phyloP scores from a whole-genome alignment of 1,140 invertebrate genomes.

The Hypothenemus hampei region DNA sequence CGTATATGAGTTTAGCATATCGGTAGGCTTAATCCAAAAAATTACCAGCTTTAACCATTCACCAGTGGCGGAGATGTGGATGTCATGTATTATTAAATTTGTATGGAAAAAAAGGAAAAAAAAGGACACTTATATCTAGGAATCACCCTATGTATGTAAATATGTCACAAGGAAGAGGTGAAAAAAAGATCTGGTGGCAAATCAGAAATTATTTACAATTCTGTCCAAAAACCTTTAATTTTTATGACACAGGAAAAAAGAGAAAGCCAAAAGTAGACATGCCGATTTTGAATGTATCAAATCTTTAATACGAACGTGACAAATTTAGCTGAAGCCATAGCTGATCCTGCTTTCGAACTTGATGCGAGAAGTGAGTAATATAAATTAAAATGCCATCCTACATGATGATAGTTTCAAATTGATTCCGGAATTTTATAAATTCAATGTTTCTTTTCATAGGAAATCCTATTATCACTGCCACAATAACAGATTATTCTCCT shows the following conservation, averaged over 20 bases:
- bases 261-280: conserved; percentile 97
- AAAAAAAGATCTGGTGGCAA: conserved; percentile 86
- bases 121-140: no score
- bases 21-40: no score
- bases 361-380: conserved; percentile 53
- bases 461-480: conserved; percentile 32
- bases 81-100: no score
- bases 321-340: conserved; percentile 87
- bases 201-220: conserved; percentile 97
- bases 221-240: conserved; percentile 98
- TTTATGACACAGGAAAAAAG: conserved; percentile 99
- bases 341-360: conserved; percentile 70
- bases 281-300: conserved; percentile 98
- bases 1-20: no score
- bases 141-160: no score
- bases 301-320: conserved; percentile 92
- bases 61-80: no score
- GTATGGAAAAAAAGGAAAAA: no score
- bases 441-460: conserved; percentile 8
- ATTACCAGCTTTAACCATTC: no score
- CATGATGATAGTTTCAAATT: no score
- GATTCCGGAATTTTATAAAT: no score
- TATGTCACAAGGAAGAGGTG: conserved; percentile 97
- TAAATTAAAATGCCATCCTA: not conserved
- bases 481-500: conserved; percentile 29